phyloP scores from a whole-genome alignment of 2,888 invertebrate species.

The Operophtera brumata region DNA sequence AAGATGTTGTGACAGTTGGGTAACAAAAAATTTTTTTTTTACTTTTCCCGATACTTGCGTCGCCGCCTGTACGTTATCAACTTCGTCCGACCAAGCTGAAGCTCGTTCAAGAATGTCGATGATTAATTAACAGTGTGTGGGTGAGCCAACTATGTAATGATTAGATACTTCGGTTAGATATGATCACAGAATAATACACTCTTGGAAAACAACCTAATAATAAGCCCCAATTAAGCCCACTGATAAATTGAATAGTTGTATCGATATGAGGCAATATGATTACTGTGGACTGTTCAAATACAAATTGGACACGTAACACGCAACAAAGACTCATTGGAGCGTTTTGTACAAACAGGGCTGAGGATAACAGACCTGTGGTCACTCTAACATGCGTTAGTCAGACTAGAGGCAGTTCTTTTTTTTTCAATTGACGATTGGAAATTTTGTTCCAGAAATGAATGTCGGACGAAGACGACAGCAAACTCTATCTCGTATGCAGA shows the following conservation, averaged over 20 bases:
- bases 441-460: no score
- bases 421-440: no score
- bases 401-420: no score
- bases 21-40: neutral
- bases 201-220: constrained; percentile 20
- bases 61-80: constrained; percentile 58
- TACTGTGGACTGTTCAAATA: no score
- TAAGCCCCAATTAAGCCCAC: constrained; percentile 1
- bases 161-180: constrained; percentile 30
- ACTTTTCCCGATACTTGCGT: constrained; percentile 6
- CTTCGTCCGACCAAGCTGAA: constrained; percentile 43
- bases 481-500: no score
- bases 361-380: no score
- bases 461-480: no score
- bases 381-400: no score
- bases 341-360: no score
- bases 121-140: constrained; percentile 57
- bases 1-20: no score
- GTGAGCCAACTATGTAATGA: constrained; percentile 41
- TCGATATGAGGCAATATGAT: neutral
- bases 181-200: constrained; percentile 5
- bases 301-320: no score
- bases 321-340: no score
- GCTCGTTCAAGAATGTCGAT: constrained; percentile 54
- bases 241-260: neutral